Percentiles rank a stretch among this genome's conserved stretches.
phyloP scores from a whole-genome alignment of 2,888 invertebrate species.

The Tetropium fuscum region DNA sequence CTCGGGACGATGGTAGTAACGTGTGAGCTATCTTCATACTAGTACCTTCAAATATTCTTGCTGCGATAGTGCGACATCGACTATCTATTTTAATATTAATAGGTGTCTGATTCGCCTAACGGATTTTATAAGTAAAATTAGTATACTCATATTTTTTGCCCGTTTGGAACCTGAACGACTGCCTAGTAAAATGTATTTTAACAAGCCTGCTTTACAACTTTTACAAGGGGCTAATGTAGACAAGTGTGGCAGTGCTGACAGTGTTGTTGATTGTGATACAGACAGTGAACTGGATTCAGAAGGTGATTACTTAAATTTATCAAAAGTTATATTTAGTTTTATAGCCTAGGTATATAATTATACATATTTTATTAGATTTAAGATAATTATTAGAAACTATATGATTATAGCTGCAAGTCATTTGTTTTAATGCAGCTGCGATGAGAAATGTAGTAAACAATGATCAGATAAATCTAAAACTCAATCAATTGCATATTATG shows the following conservation, averaged over 20 bases:
- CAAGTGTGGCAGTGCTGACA: background rate
- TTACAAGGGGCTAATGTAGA: too few species aligned
- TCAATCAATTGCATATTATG: too few species aligned
- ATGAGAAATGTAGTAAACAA: too few species aligned
- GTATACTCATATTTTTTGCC: too few species aligned
- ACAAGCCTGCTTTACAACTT: background rate
- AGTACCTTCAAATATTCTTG: background rate
- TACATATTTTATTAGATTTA: too few species aligned
- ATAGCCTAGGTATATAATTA: too few species aligned
- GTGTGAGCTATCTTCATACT: slow-evolving; percentile 5
- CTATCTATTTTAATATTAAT: slow-evolving; percentile 14
- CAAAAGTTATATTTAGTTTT: background rate
- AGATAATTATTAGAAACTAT: too few species aligned
- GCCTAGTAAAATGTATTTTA: slow-evolving; percentile 13
- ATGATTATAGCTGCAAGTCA: too few species aligned
- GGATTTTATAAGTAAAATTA: slow-evolving; percentile 2
- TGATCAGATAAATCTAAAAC: too few species aligned
- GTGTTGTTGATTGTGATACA: background rate
- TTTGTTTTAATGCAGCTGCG: too few species aligned
- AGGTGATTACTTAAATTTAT: slow-evolving; percentile 8
- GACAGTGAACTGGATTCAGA: slow-evolving; percentile 1
- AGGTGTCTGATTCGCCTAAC: slow-evolving; percentile 3
- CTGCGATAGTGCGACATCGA: slow-evolving; percentile 9
- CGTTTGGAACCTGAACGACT: too few species aligned
- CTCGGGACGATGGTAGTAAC: background rate